Conservation (phyloP, 1,140 invertebrate genomes). For the Trypoxylus dichotomus region DNA sequence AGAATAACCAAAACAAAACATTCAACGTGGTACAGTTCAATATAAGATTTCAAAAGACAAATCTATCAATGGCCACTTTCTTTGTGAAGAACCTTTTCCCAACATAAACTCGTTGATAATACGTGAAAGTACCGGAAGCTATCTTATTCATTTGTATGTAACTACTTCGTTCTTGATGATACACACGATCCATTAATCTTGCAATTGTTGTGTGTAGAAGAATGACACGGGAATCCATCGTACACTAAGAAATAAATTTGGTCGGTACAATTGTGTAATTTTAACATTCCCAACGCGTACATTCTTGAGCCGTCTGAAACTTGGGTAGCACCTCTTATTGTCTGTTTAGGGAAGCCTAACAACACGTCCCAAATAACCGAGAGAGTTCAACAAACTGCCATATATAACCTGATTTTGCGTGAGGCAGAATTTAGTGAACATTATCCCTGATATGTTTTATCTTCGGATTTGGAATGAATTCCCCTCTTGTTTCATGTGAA, state of each 20-base stretch:
- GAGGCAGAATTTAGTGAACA: neutral
- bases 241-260: neutral
- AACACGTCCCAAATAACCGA: neutral
- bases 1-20: too few relatives aligned
- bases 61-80: too few relatives aligned
- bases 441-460: slow-evolving; percentile 53
- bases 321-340: neutral
- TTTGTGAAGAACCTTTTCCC: too few relatives aligned
- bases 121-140: neutral
- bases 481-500: too few relatives aligned
- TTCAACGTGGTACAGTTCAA: too few relatives aligned
- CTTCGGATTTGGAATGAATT: slow-evolving; percentile 71
- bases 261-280: slow-evolving; percentile 14
- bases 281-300: slow-evolving; percentile 7
- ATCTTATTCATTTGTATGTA: neutral
- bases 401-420: neutral
- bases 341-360: neutral
- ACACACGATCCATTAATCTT: neutral
- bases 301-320: neutral
- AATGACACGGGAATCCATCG: neutral
- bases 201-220: neutral
- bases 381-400: slow-evolving; percentile 17
- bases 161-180: neutral
- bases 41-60: too few relatives aligned
- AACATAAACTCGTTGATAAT: too few relatives aligned